Evolutionary conservation across 2,888 invertebrate species (phyloP), one percentile per base, ranked within the genome.

Genomic region (Drosophila maculinotata): DNA sequence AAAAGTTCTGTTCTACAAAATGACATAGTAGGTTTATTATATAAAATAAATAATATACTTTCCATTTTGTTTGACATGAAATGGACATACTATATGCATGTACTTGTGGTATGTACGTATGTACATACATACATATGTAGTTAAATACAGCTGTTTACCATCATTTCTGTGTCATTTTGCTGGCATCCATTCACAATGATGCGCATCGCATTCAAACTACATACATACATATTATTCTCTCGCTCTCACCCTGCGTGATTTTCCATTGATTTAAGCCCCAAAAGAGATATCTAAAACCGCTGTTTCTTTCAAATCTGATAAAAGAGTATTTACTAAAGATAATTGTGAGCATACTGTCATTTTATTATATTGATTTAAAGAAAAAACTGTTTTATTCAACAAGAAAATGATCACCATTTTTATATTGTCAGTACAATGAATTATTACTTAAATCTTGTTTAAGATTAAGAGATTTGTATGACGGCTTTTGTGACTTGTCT

Each of bases 101-200:
- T 10, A 20, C 48, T 41, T 30, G 3, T 39, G 38, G 7, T 20
- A n/a, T 23, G 26, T 42, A 8, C 14, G 26, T 28, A 42, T 14
- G 7, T 20, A 41, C 12, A 31, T 41, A n/a, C n/a, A 23, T 30
- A 52, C 10, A 20, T 52, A 47, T 30, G 3, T 39, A 42, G 7
- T 20, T 20, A 20, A 10, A 31, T 47, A 69, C 69, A 69, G 69
- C 56, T 69, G 69, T 30, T 66, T 20, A 36, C 42, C 28, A 57
- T 51, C 57, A 57, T 35, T 53, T 12, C 12, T 26, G 7, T 36
- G 25, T 30, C 23, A 33, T 42, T 49, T 42, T 9, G 12, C n/a
- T 36, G 23, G 28, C 42, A 53, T 30, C 28, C 9, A 14, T 30
- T 42, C 14, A 41, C 30, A 28, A 25, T 33, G 35, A 30, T 39